Percentiles rank a stretch among this genome's conserved stretches.
Conservation (phyloP, 2,797 vertebrate species). For the Antrozous pallidus region DNA sequence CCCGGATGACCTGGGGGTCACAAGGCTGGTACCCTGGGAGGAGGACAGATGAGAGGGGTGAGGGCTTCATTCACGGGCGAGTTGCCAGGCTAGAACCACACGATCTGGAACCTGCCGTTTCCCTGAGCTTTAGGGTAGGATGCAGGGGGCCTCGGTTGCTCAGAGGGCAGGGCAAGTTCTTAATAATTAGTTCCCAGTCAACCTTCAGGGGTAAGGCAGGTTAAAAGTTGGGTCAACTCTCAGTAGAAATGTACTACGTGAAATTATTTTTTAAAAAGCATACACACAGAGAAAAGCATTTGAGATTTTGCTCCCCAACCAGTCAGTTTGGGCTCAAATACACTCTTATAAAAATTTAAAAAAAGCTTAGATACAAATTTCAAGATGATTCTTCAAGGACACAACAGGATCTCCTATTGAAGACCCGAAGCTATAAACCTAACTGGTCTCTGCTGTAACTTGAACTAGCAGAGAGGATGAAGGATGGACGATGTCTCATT, state of each 20-base stretch:
- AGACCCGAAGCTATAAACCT: background rate
- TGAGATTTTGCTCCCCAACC: too few species aligned
- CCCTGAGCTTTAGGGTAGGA: background rate
- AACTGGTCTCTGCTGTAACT: background rate
- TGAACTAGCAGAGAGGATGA: background rate
- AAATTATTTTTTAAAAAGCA: background rate
- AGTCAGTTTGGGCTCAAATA: too few species aligned
- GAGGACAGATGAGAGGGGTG: background rate
- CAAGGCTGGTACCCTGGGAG: constrained; percentile 94
- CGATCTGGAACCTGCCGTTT: background rate
- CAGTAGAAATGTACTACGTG: background rate
- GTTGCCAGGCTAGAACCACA: background rate
- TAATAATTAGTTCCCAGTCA: background rate
- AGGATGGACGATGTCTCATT: background rate
- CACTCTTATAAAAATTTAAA: too few species aligned
- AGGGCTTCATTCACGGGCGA: background rate
- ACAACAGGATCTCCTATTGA: background rate
- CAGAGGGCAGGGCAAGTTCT: background rate
- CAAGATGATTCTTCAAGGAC: background rate
- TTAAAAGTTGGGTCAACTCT: background rate
- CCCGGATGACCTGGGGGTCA: constrained; percentile 93
- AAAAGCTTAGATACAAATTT: background rate
- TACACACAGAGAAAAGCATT: background rate
- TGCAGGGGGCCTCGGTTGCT: background rate
- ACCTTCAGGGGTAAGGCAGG: constrained; percentile 1